These are phyloP conservation scores for Tetrapedia diversipes DNA, from an alignment of 2,888 invertebrate species.

Conservation along the genomic window DNA sequence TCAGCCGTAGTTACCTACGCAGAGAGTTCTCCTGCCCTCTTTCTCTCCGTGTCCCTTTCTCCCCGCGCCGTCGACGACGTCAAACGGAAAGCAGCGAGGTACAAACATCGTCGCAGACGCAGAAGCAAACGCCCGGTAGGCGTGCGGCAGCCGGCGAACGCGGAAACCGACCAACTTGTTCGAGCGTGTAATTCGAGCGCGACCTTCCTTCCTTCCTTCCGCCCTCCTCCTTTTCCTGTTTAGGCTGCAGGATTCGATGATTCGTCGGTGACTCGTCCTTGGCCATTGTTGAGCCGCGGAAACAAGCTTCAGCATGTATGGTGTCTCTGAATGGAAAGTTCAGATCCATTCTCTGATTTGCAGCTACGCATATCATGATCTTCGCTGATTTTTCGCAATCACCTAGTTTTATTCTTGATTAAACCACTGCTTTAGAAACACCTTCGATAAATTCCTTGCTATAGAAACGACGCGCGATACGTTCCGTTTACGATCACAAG, in stretches of 20 bases:
- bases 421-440: too few species aligned
- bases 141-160: conserved; percentile 21
- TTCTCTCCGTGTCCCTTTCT: neutral
- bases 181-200: conserved; percentile 56
- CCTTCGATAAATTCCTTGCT: too few species aligned
- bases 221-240: too few species aligned
- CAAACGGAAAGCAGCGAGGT: conserved; percentile 79
- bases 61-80: conserved; percentile 61
- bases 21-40: conserved; percentile 72
- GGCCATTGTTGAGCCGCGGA: neutral
- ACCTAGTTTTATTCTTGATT: too few species aligned
- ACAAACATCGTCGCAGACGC: conserved; percentile 75
- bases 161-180: conserved; percentile 65
- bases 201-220: conserved; percentile 11
- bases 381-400: too few species aligned
- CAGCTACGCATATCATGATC: too few species aligned
- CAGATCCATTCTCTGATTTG: too few species aligned
- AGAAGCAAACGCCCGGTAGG: conserved; percentile 38
- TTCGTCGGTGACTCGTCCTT: conserved; percentile 1
- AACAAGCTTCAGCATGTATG: too few species aligned
- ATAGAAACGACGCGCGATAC: too few species aligned
- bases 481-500: too few species aligned
- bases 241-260: conserved; percentile 53
- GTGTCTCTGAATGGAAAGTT: too few species aligned
- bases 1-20: conserved; percentile 80